Base-by-base conservation (phyloP, 2,888 invertebrate genomes). In the Latheticus oryzae region DNA sequence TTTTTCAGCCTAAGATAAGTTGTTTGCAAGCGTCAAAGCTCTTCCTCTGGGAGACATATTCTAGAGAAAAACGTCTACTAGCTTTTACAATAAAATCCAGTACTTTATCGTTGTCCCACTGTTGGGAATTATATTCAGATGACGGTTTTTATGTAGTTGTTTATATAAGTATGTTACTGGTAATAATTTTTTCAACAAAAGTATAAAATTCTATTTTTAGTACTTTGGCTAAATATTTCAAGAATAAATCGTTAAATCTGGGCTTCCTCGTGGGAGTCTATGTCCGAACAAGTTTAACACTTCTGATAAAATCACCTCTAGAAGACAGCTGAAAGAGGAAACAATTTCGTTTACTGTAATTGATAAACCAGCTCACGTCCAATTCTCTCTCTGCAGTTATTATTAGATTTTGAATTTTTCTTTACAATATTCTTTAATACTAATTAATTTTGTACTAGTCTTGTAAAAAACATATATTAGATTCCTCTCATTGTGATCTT, bases 331-430 rank as follows among this genome's bases (percentile, higher is more conserved):
- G 53, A 52, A 58, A 57, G n/a, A 19, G 50, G 50, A 58, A 58
- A 58, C 43, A 58, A 58, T 58, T 58, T 58, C 52, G 45, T 52
- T 58, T 52, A 52, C 45, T 28, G 54, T 43, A 52, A 58, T 52
- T 58, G 51, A 35, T 45, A 43, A 58, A 58, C 45, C 57, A 35
- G 11, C 57, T 58, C 57, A 58, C 57, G 57, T 58, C 37, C 57
- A 38, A 51, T 45, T 58, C 57, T 45, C 19, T 58, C 54, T 38
- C 19, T 47, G 30, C 28, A n/a, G n/a, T n/a, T n/a, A n/a, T 47
- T 54, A 54, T 54, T 54, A 54, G 38, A 54, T 54, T 54, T 45
- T 15, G 54, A 43, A 35, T 43, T 30, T 15, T 30, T n/a, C 13
- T 32, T 17, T 12, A 13, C 23, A 30, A 9, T 43, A 17, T 11